These are phyloP conservation scores for Leptobrachium ailaonicum DNA, from an alignment of 2,113 vertebrate genomes.

Conservation along the genomic window DNA sequence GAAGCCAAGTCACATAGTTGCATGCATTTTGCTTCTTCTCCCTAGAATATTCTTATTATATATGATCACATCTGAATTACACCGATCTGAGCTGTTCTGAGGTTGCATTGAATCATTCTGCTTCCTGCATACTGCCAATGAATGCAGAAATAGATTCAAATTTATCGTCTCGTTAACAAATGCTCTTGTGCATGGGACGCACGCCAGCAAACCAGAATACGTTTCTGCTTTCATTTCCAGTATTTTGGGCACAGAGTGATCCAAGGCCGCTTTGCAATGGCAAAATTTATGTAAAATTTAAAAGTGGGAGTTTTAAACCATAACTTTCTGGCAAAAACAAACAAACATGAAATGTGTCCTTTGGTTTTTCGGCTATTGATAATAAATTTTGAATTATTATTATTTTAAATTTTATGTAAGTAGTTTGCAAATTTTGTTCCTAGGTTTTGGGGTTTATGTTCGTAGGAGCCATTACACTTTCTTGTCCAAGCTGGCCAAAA, in stretches of 20 bases:
- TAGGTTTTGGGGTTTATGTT: no score
- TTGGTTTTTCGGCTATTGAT: background rate
- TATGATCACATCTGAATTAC: background rate
- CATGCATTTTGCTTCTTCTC: background rate
- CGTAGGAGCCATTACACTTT: no score
- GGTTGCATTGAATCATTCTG: background rate
- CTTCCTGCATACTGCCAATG: background rate
- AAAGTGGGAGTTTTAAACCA: background rate
- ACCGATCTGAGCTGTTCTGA: background rate
- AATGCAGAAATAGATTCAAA: background rate
- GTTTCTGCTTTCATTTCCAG: background rate
- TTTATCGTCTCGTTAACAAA: constrained; percentile 1
- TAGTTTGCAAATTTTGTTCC: no score
- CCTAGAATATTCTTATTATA: background rate
- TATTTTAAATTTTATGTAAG: no score
- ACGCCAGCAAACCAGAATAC: background rate
- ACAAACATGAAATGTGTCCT: background rate
- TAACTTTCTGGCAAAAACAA: background rate
- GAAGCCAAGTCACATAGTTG: background rate
- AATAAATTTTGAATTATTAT: no score
- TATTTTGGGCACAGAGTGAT: constrained; percentile 1
- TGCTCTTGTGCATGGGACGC: background rate
- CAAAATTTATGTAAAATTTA: background rate
- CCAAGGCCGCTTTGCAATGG: background rate
- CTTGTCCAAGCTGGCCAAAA: no score